Conservation (phyloP, 2,797 vertebrate genomes). For the Pteronotus mesoamericanus region DNA sequence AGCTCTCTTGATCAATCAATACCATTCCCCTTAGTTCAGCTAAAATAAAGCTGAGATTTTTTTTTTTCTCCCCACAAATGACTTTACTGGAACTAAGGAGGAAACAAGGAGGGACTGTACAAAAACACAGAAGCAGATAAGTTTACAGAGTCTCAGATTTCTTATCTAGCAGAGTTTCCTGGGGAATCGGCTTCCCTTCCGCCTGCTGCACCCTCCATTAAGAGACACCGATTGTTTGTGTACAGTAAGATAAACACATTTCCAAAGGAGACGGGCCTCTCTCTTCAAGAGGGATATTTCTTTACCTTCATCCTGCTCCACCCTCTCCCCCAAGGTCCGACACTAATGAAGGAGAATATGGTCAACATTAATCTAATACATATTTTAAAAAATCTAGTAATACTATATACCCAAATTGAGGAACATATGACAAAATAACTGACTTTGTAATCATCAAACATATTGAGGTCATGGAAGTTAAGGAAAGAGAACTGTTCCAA, state of each 20-base stretch:
- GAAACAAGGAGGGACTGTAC: slow-evolving; percentile 20
- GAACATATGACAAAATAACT: not conserved
- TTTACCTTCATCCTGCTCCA: not conserved
- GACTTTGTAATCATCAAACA: not conserved
- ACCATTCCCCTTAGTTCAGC: not conserved
- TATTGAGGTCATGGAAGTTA: not conserved
- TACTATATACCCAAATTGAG: not conserved
- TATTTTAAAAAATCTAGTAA: not conserved
- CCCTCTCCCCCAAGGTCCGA: not conserved
- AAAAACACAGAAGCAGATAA: slow-evolving; percentile 28
- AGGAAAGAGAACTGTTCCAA: not conserved
- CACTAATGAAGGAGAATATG: not conserved
- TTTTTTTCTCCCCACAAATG: not conserved
- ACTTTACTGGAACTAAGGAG: slow-evolving; percentile 1
- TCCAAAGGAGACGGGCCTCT: not conserved
- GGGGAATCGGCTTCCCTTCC: slow-evolving; percentile 51
- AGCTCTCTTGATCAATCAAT: not conserved
- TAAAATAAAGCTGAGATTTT: not conserved
- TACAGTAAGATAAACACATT: slow-evolving; percentile 58
- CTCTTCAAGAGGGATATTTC: not conserved
- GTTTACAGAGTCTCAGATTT: slow-evolving; percentile 49
- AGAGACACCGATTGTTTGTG: slow-evolving; percentile 32
- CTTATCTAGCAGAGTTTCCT: slow-evolving; percentile 64
- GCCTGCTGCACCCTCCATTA: not conserved
- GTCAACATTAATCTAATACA: not conserved